Base-by-base conservation (phyloP, 2,888 invertebrate genomes). In the Fragum whitleyi region DNA sequence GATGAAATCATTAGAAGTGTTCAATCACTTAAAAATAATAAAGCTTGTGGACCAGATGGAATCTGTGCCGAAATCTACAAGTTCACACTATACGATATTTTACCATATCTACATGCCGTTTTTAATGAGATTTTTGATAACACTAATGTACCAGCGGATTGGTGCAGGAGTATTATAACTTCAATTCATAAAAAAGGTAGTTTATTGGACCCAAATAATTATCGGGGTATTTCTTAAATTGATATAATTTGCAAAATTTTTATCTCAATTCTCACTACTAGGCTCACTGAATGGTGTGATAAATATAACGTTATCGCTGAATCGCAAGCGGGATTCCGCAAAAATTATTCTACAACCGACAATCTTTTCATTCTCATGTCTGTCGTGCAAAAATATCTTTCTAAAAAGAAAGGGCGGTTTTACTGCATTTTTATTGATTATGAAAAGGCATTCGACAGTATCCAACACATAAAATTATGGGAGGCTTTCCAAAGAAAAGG, bases 201-300 rank as follows among this genome's bases (percentile, higher is more conserved):
- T n/a, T 47, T 65, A 53, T 26, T n/a, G 14, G 53, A 68, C 11
- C 68, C 68, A 16, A 75, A 76, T 39, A 72, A 80, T 59, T 76
- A 76, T 36, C 59, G 69, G 16, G 80, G 72, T 19, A 80, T 80
- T 6, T 80, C 76, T 3, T n/a, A 77, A 23, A 59, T 61, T 16
- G 69, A 69, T n/a, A 39, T 47, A 61, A 23, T 80, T 5, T 62
- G 72, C 26, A 77, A 76, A 55, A 71, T 36, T 65, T n/a, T 36
- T 42, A 21, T 21, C 5, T 19, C 11, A 9, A 42, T 57, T 59
- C 36, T 57, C 21, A 72, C 23, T 36, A 39, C 28, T 11, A 36
- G 39, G 16, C 39, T 65, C 11, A 39, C 36, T 3, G 21, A 36
- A 21, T 65, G 51, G 62, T 36, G 62, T 14, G 73, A 65, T 42